Base-by-base conservation (phyloP, 2,797 vertebrate genomes). In the Delichon dasypus region DNA sequence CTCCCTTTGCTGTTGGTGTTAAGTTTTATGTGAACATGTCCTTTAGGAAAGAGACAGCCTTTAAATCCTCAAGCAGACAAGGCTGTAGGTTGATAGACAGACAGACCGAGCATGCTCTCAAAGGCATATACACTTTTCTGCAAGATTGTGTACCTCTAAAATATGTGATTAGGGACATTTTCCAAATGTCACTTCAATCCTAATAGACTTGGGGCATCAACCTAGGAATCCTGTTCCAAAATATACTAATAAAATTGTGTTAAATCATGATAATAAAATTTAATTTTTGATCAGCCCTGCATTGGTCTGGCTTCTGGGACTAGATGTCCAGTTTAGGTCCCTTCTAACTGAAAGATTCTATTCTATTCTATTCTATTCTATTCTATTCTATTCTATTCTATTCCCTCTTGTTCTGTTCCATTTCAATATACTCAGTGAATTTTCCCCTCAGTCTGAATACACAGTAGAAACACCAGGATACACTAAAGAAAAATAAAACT, bases 151-250 rank as follows among this genome's bases (percentile, higher is more conserved):
- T 42, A 48, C 7, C 21, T 64, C 30, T 79, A 23, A 68, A 75
- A 23, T 18, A 23, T 4, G 9, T 27, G 60, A 10, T 18, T 44
- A 23, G 29, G 18, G 9, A 6, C 32, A 18, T n/a, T 55, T 10
- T 42, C 16, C 27, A 77, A 88, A 68, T 68, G 10, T 14, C 23
- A 42, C 18, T 78, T 71, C 64, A 85, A 90, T 10, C 23, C 13
- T 3, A 3, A 11, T 16, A 70, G 34, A 7, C 16, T 7, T 42
- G 4, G n/a, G 19, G 13, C 11, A 54, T 38, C 3, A 1, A 26
- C 9, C 3, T 42, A 54, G 22, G 18, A 80, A 88, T 4, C 9
- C 21, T 38, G 6, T 26, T 61, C 9, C 29, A 73, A 16, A 80
- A 8, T 27, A 72, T 10, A 36, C 27, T 30, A 48, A 57, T 11